Evolutionary conservation across 92 coral and sea anemone species (phyloP).

Genomic region (Phymanthus crucifer): DNA sequence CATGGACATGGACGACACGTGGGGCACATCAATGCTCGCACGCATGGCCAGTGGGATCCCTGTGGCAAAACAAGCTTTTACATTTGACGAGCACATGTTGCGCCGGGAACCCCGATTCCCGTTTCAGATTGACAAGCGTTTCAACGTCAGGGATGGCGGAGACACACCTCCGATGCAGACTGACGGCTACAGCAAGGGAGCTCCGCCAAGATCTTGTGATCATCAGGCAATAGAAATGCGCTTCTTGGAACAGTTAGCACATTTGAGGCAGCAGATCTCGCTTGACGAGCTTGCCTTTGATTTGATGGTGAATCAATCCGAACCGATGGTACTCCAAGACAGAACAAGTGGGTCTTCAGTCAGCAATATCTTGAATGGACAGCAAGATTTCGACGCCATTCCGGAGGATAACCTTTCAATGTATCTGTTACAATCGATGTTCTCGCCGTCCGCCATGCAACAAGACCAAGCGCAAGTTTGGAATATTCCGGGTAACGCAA

Average conservation of each 20-base stretch:
- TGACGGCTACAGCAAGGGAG: background rate
- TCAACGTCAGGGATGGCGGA: background rate
- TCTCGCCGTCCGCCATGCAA: background rate
- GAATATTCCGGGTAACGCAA: background rate
- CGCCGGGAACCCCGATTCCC: background rate
- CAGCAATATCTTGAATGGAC: background rate
- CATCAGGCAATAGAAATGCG: slow-evolving; percentile 15
- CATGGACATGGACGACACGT: slow-evolving; percentile 13
- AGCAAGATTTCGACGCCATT: background rate
- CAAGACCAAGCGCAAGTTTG: background rate
- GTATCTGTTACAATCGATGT: background rate
- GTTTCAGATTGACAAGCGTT: background rate
- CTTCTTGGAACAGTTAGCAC: background rate
- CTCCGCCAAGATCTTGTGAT: background rate
- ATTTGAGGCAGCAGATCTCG: background rate
- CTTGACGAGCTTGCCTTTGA: slow-evolving; percentile 26
- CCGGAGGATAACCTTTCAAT: background rate
- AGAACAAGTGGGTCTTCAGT: background rate
- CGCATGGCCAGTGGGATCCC: slow-evolving; percentile 13
- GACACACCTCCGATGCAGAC: background rate
- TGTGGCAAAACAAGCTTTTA: background rate
- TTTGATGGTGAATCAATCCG: slow-evolving; percentile 19
- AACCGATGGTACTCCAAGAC: background rate
- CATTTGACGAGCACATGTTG: background rate
- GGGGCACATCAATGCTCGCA: background rate